Conservation (phyloP, 2,888 invertebrate genomes). For the Acleris laterana region DNA sequence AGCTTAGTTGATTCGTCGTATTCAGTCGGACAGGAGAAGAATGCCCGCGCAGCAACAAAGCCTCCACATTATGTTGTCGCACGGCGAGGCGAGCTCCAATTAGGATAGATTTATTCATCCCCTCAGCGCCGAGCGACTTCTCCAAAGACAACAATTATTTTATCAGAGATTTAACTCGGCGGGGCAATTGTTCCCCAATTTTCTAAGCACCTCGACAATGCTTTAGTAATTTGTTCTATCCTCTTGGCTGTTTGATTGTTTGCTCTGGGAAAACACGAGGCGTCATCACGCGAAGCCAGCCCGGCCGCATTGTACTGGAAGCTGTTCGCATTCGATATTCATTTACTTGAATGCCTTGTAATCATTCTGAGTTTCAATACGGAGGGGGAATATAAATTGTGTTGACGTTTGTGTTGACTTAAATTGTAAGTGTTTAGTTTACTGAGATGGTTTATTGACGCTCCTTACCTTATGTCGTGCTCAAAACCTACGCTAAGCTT, state of each 20-base stretch:
- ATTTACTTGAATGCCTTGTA: conserved; percentile 70
- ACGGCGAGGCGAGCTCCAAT: conserved; percentile 73
- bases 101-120: conserved; percentile 80
- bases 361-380: conserved; percentile 64
- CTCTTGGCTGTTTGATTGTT: conserved; percentile 72
- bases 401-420: conserved; percentile 59
- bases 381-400: conserved; percentile 59
- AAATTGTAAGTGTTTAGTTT: conserved; percentile 41
- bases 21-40: conserved; percentile 63
- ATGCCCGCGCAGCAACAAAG: conserved; percentile 71
- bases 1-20: conserved; percentile 66
- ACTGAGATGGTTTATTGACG: conserved; percentile 19
- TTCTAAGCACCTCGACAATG: conserved; percentile 79
- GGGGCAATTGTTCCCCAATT: conserved; percentile 79
- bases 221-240: conserved; percentile 76
- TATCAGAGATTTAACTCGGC: conserved; percentile 77
- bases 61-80: conserved; percentile 76
- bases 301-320: conserved; percentile 62
- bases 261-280: conserved; percentile 68
- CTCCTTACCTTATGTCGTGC: neutral
- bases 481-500: neutral
- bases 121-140: conserved; percentile 66
- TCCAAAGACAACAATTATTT: conserved; percentile 63
- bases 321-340: conserved; percentile 71
- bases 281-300: conserved; percentile 61